Evolutionary conservation across 2,113 vertebrate genomes (phyloP).

Genomic region (Hypocryptadius cinnamomeus): DNA sequence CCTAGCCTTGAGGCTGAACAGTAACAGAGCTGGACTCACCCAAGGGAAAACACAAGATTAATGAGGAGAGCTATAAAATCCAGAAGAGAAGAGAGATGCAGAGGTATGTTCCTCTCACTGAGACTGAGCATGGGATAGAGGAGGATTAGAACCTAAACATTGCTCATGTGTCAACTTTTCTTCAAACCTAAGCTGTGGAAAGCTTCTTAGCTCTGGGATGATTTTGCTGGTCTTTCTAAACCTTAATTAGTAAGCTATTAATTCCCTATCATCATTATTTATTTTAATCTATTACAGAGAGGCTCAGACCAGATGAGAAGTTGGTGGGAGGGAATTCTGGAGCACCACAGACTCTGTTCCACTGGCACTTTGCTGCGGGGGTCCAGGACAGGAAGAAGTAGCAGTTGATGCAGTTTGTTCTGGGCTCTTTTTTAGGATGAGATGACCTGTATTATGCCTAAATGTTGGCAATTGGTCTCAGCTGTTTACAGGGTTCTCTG

Average conservation of each 20-base stretch:
- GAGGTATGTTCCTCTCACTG: neutral
- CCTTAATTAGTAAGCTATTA: neutral
- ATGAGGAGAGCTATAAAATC: neutral
- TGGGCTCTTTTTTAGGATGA: neutral
- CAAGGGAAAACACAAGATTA: neutral
- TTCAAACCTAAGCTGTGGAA: neutral
- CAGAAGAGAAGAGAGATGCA: neutral
- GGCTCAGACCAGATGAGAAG: neutral
- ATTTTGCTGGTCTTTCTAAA: neutral
- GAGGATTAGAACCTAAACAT: neutral
- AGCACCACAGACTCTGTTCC: neutral
- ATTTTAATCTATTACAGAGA: neutral
- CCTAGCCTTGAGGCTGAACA: neutral
- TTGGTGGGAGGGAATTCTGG: neutral
- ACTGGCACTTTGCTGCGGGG: too few relatives aligned
- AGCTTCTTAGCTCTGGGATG: neutral
- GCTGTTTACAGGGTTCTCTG: neutral
- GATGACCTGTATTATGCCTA: neutral
- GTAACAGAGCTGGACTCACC: neutral
- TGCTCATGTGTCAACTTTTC: neutral
- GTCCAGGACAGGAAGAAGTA: neutral
- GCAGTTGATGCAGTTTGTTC: neutral
- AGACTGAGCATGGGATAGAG: neutral
- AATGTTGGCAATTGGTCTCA: neutral
- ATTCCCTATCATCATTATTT: neutral